Evolutionary conservation across 1,140 invertebrate genomes (phyloP), one percentile per base, ranked within the genome.

Genomic region (Bombyx mandarina): DNA sequence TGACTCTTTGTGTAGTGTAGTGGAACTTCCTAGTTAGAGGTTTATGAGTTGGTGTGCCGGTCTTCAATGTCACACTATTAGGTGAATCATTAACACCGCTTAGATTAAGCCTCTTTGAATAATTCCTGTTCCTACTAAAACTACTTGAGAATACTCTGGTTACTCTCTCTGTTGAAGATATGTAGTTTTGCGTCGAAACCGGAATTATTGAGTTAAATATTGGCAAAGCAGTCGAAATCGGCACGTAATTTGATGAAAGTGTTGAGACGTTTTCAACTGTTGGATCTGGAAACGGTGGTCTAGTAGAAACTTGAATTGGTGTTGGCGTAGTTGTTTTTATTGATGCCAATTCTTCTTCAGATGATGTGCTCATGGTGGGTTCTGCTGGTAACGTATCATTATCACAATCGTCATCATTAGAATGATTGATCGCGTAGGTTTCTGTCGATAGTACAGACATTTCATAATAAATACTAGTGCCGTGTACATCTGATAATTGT

Each of bases 391-490:
- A 59, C 1, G 71, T 74, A 47, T 87, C 80, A 48, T 82, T 77
- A 18, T 86, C 84, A 61, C 84, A 87, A 52, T 87, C 82, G 60
- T 84, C 76, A 56, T 83, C 84, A 47, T 74, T 71, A 45, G 56
- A 68, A 48, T 83, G 73, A 43, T 72, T 79, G 43, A 86, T 72
- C 67, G 77, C 77, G 60, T 87, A 87, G 1, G 84, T 85, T 73
- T 87, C 84, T 43, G 84, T 87, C n/a, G 84, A 85, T 45, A 87
- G 61, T 45, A 87, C 77, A 45, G 84, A 82, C 82, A 85, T 85
- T 70, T 87, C 84, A 58, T 84, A 87, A 69, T 87, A 87, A 66
- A 87, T 82, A 72, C 84, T 87, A 56, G 83, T 86, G 57, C 83
- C 82, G 26, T 85, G 79, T 53, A 85, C 81, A 74, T 87, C 84